phyloP scores from a whole-genome alignment of 1,140 invertebrate genomes.

The Gryon sp. region DNA sequence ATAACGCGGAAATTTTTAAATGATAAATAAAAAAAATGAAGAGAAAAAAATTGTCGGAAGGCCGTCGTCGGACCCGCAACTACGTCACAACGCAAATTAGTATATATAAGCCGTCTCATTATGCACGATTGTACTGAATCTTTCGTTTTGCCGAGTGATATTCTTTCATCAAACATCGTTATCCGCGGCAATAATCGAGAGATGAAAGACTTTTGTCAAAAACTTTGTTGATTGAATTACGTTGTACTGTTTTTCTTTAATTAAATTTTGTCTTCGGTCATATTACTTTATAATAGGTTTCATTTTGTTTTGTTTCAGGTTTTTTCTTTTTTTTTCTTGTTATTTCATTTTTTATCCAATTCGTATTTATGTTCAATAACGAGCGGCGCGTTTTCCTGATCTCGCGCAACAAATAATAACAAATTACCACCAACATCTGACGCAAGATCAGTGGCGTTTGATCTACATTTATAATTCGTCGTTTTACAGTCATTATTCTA shows the following conservation, averaged over 20 bases:
- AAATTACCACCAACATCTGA: constrained; percentile 27
- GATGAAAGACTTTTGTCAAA: constrained; percentile 57
- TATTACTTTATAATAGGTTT: constrained; percentile 34
- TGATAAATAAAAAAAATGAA: constrained; percentile 45
- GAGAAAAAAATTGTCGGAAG: constrained; percentile 67
- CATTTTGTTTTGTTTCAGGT: no score
- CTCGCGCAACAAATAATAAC: constrained; percentile 44
- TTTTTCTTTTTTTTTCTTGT: no score
- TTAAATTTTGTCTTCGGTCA: constrained; percentile 30
- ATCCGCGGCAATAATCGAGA: constrained; percentile 60
- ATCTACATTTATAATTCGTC: constrained; percentile 64
- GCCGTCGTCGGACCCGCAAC: constrained; percentile 71
- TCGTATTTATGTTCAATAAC: no score
- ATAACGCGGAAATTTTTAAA: constrained; percentile 62
- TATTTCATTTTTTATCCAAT: no score
- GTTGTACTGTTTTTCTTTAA: constrained; percentile 58
- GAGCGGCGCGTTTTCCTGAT: constrained; percentile 64
- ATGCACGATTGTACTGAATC: constrained; percentile 64
- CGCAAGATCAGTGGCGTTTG: constrained; percentile 63
- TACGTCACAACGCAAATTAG: constrained; percentile 71
- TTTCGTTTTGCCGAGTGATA: constrained; percentile 61
- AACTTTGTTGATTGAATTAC: constrained; percentile 54
- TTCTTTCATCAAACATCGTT: constrained; percentile 49
- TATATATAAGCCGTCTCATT: constrained; percentile 68
- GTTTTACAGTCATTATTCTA: constrained; percentile 69